These are phyloP conservation scores for Epizoanthus rinbou DNA, from an alignment of 92 coral and sea anemone genomes.

Conservation along the genomic window DNA sequence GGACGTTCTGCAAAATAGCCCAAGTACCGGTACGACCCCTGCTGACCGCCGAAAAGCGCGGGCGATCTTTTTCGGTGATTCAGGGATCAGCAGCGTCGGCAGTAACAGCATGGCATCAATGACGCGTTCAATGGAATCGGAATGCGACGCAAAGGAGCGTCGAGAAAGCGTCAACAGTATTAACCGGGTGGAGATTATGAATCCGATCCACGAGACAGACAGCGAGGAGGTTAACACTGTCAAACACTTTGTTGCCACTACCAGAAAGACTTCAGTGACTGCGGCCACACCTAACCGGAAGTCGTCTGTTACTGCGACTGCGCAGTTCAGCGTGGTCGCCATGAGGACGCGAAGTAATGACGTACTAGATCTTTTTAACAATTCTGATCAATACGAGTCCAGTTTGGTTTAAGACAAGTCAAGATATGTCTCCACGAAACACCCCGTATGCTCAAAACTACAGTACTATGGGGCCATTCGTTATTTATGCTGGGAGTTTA, in stretches of 20 bases:
- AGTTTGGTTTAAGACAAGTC: slow-evolving; percentile 57
- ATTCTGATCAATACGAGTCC: slow-evolving; percentile 70
- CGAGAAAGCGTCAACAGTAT: slow-evolving; percentile 59
- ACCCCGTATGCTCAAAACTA: too few species aligned
- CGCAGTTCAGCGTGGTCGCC: slow-evolving; percentile 38
- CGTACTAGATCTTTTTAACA: slow-evolving; percentile 58
- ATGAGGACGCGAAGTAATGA: slow-evolving; percentile 49
- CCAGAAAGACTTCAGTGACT: slow-evolving; percentile 29
- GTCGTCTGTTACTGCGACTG: slow-evolving; percentile 27
- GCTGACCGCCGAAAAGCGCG: slow-evolving; percentile 77
- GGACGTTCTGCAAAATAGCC: slow-evolving; percentile 29
- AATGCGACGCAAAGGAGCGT: slow-evolving; percentile 68
- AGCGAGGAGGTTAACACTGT: slow-evolving; percentile 26
- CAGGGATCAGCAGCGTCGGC: slow-evolving; percentile 86
- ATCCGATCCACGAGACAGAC: slow-evolving; percentile 78
- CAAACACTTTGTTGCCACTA: slow-evolving; percentile 34
- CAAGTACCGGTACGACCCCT: slow-evolving; percentile 30
- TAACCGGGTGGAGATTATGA: slow-evolving; percentile 61
- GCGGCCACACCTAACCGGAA: slow-evolving; percentile 31
- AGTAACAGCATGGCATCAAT: slow-evolving; percentile 73
- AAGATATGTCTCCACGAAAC: too few species aligned
- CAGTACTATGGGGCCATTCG: too few species aligned
- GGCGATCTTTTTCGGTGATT: slow-evolving; percentile 84
- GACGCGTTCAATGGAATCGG: slow-evolving; percentile 77
- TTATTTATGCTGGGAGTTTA: too few species aligned